Base-by-base conservation (phyloP, 2,888 invertebrate species). In the Gerris lacustris region DNA sequence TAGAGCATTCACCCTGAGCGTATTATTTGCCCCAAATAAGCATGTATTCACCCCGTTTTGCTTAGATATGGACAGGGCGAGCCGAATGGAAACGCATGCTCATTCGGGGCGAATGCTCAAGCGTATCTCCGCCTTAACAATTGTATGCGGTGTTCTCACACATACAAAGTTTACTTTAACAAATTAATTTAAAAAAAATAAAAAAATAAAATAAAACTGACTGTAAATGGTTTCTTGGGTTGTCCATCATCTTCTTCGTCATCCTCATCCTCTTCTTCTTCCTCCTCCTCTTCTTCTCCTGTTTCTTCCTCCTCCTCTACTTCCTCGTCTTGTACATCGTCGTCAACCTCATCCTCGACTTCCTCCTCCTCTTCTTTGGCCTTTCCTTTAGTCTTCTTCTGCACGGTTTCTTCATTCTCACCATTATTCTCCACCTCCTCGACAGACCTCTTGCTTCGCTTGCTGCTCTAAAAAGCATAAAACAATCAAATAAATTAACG, bases 221-320 rank as follows among this genome's bases (percentile, higher is more conserved):
- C 76, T 31, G 75, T 75, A 45, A 76, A 76, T 68, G 75, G 74
- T 71, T 76, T 76, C 6, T 74, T 71, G 43, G 73, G 71, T 43
- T 70, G 72, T 15, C 72, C 71, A 67, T 71, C 69, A 17, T 68
- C 69, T 31, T 71, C 73, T 67, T 73, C 55, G 4, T 31, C 31
- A 9, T 55, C 55, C 55, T 55, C 55, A 15, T 55, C 55, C 15
- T 55, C 55, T 70, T 68, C 74, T 73, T 66, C 75, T 15, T 55
- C 55, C 55, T 55, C 55, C 55, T 55, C 55, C 15, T 55, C 55
- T 55, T 11, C 15, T 55, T 55, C 55, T 31, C 31, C 31, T 31
- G 31, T 31, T 55, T 55, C 55, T 55, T 55, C 55, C 15, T 55
- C 55, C 55, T 55, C 55, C 9, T 55, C 55, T 15, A 11, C 55